phyloP scores from a whole-genome alignment of 2,797 vertebrate genomes.

The Enteromius trimaculatus region DNA sequence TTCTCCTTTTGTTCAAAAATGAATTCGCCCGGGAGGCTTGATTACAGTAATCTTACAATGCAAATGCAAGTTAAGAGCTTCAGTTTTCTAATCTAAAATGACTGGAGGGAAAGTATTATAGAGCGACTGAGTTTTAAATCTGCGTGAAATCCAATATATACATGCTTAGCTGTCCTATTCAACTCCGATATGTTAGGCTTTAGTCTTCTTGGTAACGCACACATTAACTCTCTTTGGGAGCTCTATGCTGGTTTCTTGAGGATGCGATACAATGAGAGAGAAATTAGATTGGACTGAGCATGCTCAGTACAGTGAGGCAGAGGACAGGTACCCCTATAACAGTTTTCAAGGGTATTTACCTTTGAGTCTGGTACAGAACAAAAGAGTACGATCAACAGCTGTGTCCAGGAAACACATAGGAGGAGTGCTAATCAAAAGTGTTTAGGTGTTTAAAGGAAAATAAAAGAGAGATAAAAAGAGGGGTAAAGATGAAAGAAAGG shows the following conservation, averaged over 20 bases:
- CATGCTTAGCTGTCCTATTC: background rate
- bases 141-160: background rate
- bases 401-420: slow-evolving; percentile 26
- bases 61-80: slow-evolving; percentile 10
- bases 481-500: slow-evolving; percentile 52
- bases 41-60: slow-evolving; percentile 5
- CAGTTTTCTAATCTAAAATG: background rate
- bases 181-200: background rate
- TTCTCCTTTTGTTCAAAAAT: slow-evolving; percentile 5
- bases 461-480: slow-evolving; percentile 49
- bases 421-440: slow-evolving; percentile 25
- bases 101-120: background rate
- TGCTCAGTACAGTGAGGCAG: slow-evolving; percentile 17
- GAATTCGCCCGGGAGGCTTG: slow-evolving; percentile 6
- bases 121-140: background rate
- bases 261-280: background rate
- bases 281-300: slow-evolving; percentile 3
- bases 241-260: background rate
- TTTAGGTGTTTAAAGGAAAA: slow-evolving; percentile 45
- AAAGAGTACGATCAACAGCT: slow-evolving; percentile 19
- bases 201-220: background rate
- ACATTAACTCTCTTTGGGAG: background rate
- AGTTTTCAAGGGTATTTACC: slow-evolving; percentile 12
- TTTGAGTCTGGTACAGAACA: slow-evolving; percentile 37
- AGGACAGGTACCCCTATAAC: slow-evolving; percentile 25